A percentile compares a stretch with the other conserved stretches of the same genome.
Conservation (phyloP, 2,113 vertebrate genomes). For the Colinus virginianus region DNA sequence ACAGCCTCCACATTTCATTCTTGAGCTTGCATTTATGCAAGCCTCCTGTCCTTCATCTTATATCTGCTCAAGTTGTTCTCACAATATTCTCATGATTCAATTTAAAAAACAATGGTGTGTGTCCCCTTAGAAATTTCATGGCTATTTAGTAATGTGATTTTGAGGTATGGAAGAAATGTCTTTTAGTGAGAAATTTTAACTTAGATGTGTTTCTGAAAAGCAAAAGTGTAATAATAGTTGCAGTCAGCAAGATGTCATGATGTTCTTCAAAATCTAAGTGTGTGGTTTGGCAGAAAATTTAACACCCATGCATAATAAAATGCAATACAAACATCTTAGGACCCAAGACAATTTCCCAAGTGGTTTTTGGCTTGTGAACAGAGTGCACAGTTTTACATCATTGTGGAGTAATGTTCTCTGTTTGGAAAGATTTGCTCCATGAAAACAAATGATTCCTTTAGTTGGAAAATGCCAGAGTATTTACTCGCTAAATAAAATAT, state of each 20-base stretch:
- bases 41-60: too few relatives aligned
- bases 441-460: constrained; percentile 26
- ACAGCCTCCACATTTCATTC: too few relatives aligned
- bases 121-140: constrained; percentile 25
- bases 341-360: not conserved
- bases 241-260: not conserved
- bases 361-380: not conserved
- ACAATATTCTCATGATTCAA: too few relatives aligned
- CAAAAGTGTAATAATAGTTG: not conserved
- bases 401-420: not conserved
- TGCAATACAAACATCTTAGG: not conserved
- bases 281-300: constrained; percentile 16
- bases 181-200: not conserved
- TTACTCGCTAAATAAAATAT: constrained; percentile 58
- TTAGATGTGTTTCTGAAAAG: constrained; percentile 12
- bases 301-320: constrained; percentile 16
- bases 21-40: too few relatives aligned
- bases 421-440: constrained; percentile 8
- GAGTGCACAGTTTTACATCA: not conserved
- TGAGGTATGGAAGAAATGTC: constrained; percentile 32
- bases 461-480: constrained; percentile 51
- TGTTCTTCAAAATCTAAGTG: constrained; percentile 24
- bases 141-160: constrained; percentile 20
- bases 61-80: too few relatives aligned
- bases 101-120: constrained; percentile 19